A percentile compares a stretch with the other conserved stretches of the same genome.
Evolutionary conservation across 2,113 vertebrate genomes (phyloP).

Genomic region (Nycticebus coucang): DNA sequence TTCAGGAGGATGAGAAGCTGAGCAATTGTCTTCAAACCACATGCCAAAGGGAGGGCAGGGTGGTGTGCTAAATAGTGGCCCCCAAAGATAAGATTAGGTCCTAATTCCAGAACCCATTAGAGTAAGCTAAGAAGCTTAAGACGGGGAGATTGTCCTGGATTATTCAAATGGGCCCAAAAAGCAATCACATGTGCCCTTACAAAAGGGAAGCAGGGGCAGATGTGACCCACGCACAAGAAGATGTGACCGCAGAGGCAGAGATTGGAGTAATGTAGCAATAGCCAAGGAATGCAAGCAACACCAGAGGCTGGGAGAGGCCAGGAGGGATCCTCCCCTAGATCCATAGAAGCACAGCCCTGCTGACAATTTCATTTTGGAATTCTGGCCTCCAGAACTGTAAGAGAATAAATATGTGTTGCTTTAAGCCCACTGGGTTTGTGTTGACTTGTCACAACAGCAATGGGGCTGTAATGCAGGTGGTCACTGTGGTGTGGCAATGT

Average conservation of each 20-base stretch:
- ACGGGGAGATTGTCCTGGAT: background rate
- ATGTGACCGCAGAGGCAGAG: background rate
- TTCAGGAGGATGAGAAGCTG: background rate
- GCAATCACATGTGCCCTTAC: background rate
- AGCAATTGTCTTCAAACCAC: background rate
- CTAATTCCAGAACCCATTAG: background rate
- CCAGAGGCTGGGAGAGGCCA: background rate
- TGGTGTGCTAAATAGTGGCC: too few species aligned
- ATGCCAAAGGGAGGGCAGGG: background rate
- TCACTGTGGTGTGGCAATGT: background rate
- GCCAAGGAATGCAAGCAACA: background rate
- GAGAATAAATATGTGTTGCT: too few species aligned
- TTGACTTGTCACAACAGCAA: background rate
- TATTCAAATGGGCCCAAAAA: background rate
- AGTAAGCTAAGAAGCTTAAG: background rate
- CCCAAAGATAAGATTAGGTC: background rate
- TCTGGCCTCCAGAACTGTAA: background rate
- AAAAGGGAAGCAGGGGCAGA: background rate
- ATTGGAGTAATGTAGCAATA: background rate
- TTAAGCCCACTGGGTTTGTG: background rate
- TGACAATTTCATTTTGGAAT: background rate
- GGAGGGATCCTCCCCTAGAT: background rate
- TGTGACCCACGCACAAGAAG: background rate
- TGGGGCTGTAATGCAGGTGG: accelerated
- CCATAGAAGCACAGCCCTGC: accelerated